A percentile compares a stretch with the other conserved stretches of the same genome.
phyloP scores from a whole-genome alignment of 2,888 invertebrate genomes.

The Liopterus haemorrhoidalis region DNA sequence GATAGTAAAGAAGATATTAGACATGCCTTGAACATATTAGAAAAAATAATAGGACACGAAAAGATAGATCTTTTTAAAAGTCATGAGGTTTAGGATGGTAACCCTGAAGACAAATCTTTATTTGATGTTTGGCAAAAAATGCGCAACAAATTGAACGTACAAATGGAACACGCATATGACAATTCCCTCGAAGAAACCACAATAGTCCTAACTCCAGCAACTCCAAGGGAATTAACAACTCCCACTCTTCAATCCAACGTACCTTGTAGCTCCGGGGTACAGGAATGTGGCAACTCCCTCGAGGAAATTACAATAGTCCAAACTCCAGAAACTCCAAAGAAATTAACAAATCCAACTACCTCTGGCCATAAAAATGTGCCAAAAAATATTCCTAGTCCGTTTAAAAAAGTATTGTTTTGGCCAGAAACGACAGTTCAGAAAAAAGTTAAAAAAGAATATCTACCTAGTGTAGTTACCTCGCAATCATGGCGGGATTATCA shows the following conservation, averaged over 20 bases:
- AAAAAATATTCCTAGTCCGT: constrained; percentile 23
- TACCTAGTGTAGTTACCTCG: constrained; percentile 28
- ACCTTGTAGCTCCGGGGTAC: too few species aligned
- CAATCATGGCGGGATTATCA: constrained; percentile 28
- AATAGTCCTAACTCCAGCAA: not conserved
- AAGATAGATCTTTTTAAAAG: not conserved
- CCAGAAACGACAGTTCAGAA: constrained; percentile 22
- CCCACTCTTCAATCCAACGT: too few species aligned
- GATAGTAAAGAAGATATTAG: not conserved
- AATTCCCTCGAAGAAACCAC: not conserved
- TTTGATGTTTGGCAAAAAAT: constrained; percentile 28
- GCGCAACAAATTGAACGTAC: constrained; percentile 8
- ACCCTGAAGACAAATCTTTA: constrained; percentile 23
- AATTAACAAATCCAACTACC: constrained; percentile 1
- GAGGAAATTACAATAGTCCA: not conserved
- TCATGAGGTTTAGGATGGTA: constrained; percentile 19
- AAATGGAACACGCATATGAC: not conserved
- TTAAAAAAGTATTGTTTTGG: constrained; percentile 27
- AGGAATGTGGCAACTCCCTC: not conserved
- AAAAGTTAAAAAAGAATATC: constrained; percentile 26
- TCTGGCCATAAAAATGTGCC: constrained; percentile 7
- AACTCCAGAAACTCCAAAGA: constrained; percentile 1
- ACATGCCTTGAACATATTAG: not conserved
- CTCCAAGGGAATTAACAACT: too few species aligned
- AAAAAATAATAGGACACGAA: not conserved